phyloP scores from a whole-genome alignment of 2,888 invertebrate genomes.

The Callimorpha dominula region DNA sequence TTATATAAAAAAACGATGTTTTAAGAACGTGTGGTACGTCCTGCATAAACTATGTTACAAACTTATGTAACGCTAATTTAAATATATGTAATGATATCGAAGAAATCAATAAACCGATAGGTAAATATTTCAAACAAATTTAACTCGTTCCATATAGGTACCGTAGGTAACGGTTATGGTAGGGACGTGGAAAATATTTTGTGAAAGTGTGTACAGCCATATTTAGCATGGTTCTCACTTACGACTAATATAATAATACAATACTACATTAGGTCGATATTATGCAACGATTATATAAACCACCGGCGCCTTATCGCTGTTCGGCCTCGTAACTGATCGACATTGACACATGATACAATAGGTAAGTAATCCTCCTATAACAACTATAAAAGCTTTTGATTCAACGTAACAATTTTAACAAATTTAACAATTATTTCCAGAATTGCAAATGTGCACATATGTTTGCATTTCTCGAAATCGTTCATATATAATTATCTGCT shows the following conservation, averaged over 20 bases:
- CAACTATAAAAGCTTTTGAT: too few species aligned
- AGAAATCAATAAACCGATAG: background rate
- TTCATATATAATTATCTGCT: too few species aligned
- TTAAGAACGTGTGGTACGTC: slow-evolving; percentile 34
- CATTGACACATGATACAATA: background rate
- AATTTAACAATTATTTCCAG: background rate
- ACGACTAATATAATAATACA: slow-evolving; percentile 62
- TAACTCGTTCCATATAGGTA: slow-evolving; percentile 21
- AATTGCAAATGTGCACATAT: too few species aligned
- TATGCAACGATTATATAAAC: slow-evolving; percentile 62
- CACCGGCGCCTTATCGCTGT: slow-evolving; percentile 27
- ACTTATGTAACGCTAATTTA: slow-evolving; percentile 13
- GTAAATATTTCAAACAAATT: background rate
- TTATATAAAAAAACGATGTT: slow-evolving; percentile 35
- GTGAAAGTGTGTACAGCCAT: slow-evolving; percentile 69
- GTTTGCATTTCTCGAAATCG: too few species aligned
- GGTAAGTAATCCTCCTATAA: background rate
- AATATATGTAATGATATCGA: slow-evolving; percentile 9
- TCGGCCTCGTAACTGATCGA: slow-evolving; percentile 8
- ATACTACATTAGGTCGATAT: slow-evolving; percentile 56
- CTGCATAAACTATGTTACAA: slow-evolving; percentile 9
- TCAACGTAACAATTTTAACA: background rate
- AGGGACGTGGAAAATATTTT: slow-evolving; percentile 59
- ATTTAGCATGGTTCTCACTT: slow-evolving; percentile 76
- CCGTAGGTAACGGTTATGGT: slow-evolving; percentile 43